A percentile compares a stretch with the other conserved stretches of the same genome.
Evolutionary conservation across 2,113 vertebrate genomes (phyloP).

Genomic region (Rana temporaria): DNA sequence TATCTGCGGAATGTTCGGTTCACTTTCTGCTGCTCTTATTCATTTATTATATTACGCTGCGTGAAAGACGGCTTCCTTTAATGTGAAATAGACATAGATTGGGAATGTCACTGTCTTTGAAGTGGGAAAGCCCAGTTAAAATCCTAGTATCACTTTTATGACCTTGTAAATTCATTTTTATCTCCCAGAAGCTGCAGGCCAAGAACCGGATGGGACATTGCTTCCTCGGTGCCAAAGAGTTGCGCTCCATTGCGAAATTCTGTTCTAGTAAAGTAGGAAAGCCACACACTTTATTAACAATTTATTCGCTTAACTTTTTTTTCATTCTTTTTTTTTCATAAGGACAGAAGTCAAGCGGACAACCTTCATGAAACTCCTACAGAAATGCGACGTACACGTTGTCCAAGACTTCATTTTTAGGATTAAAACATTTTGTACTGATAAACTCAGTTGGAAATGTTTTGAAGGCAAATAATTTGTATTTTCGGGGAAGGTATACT

Average conservation of each 20-base stretch:
- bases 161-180: constrained; percentile 46
- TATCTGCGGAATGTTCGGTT: constrained; percentile 36
- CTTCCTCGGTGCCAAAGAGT: not conserved
- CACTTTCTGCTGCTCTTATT: constrained; percentile 24
- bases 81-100: constrained; percentile 25
- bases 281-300: too few relatives aligned
- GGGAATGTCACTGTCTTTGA: constrained; percentile 43
- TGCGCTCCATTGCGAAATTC: too few relatives aligned
- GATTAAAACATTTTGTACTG: too few relatives aligned
- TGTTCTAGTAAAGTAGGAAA: not conserved
- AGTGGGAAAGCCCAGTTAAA: constrained; percentile 28
- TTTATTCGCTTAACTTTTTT: too few relatives aligned
- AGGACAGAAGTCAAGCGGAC: too few relatives aligned
- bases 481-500: too few relatives aligned
- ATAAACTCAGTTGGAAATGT: too few relatives aligned
- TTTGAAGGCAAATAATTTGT: too few relatives aligned
- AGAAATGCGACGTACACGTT: too few relatives aligned
- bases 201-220: constrained; percentile 14
- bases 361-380: too few relatives aligned
- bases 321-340: too few relatives aligned
- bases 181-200: not conserved
- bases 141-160: constrained; percentile 23
- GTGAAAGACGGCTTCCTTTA: constrained; percentile 39
- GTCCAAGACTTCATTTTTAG: too few relatives aligned
- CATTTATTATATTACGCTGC: constrained; percentile 24